Base-by-base conservation (phyloP, 2,797 vertebrate genomes). In the Channa striata region DNA sequence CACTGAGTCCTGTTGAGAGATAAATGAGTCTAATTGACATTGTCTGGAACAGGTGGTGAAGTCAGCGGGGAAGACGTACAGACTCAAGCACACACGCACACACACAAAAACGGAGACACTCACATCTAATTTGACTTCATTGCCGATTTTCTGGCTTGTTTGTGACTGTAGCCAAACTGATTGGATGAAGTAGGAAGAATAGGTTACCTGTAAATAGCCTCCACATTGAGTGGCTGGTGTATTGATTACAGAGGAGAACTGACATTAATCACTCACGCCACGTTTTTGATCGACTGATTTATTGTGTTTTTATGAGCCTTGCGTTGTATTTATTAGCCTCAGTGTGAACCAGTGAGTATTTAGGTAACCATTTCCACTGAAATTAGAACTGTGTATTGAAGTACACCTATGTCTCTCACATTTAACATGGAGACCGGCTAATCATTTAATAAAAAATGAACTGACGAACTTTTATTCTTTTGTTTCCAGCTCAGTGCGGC, bases 401-500 rank as follows among this genome's bases (percentile, higher is more conserved):
- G 11, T 7, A n/a, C 21, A 37, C 7, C 2, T 23, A 3, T 49
- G 19, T 2, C 36, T 47, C 33, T 39, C 2, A 16, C n/a, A 14
- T 9, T 2, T 3, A 13, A 12, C 9, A n/a, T 34, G 10, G 17
- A 16, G 25, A 23, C 25, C 20, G 48, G 46, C 13, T 66, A 11
- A 58, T 63, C n/a, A n/a, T n/a, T n/a, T n/a, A 46, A 33, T 8
- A 30, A 13, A 16, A 16, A 21, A 49, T 8, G 14, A 46, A 33
- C 2, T 34, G 11, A 12, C 17, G 50, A 19, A 34, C 17, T 56
- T 37, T 0, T 59, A 12, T 70, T 11, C 62, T 42, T 62, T 36
- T 78, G 52, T 62, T 76, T 74, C 40, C 49, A 97, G 96, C 96
- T 97, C 87, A 97, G 95, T 21, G 95, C 97, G 88, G 96, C 97